Base-by-base conservation (phyloP, 2,797 vertebrate species). In the Carduelis carduelis region DNA sequence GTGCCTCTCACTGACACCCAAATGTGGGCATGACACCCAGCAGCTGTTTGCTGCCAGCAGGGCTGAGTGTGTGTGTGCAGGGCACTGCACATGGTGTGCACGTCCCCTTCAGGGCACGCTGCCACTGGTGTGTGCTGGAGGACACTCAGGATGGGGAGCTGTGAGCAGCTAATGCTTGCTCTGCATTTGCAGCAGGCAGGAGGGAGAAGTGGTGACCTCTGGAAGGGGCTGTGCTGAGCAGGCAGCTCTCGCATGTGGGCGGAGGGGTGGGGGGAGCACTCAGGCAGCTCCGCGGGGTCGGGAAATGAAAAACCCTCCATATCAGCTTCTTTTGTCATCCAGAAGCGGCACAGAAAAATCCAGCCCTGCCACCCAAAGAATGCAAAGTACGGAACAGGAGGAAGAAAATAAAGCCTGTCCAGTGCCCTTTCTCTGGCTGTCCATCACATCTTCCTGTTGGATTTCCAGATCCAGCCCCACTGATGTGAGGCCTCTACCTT, bases 281-380 rank as follows among this genome's bases (percentile, higher is more conserved):
- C 52, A 19, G 35, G 49, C 86, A 90, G 87, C 92, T 94, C 93
- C 39, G 59, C 74, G 47, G 71, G 56, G 85, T 47, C 8, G 13
- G 91, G 98, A 98, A 97, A 97, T 64, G 72, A 93, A 76, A 97
- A 93, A 96, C 94, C 87, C 70, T 91, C 28, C 35, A n/a, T 88
- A 96, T 97, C 93, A 43, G 94, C 96, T 97, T 77, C 90, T 96
- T 89, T 76, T 59, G 95, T 94, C 95, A 89, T 85, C 94, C 63
- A 66, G 92, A 63, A 8, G 68, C 14, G 20, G 72, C 12, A 26
- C 50, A 64, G 39, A 86, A 85, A 81, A 91, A 83, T 52, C 66
- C 74, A 77, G 56, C 86, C 49, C 61, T 63, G 71, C 39, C 56
- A 89, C 78, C 21, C 86, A 70, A 95, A 69, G 82, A 72, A 82